phyloP scores from a whole-genome alignment of 2,113 vertebrate species.

The Anthoscopus minutus region DNA sequence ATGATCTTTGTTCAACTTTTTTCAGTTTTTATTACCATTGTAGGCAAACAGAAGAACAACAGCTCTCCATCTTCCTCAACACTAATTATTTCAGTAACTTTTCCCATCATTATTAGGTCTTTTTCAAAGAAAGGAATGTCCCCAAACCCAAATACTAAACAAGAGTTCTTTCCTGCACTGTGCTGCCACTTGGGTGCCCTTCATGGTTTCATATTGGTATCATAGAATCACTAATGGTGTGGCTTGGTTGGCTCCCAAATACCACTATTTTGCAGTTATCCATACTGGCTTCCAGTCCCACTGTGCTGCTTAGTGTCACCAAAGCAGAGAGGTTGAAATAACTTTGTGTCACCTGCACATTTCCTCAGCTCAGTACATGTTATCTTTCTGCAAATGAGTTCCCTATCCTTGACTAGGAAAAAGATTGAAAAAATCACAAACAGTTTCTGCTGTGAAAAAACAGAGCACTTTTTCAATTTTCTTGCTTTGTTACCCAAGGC shows the following conservation, averaged over 20 bases:
- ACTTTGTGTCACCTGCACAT: neutral
- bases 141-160: neutral
- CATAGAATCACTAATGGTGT: neutral
- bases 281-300: neutral
- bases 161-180: neutral
- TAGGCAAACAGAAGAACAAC: neutral
- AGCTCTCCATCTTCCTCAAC: neutral
- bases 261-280: neutral
- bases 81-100: neutral
- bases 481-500: neutral
- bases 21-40: neutral
- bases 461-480: neutral
- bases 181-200: neutral
- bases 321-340: neutral
- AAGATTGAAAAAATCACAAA: neutral
- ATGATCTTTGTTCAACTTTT: neutral
- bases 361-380: neutral
- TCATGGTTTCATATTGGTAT: neutral
- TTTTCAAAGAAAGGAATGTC: neutral
- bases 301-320: neutral
- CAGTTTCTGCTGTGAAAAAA: neutral
- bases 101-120: neutral
- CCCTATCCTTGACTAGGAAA: neutral
- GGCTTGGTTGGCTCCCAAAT: no score
- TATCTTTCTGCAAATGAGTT: neutral